Conservation (phyloP, 2,797 vertebrate species). For the Alcedo atthis region DNA sequence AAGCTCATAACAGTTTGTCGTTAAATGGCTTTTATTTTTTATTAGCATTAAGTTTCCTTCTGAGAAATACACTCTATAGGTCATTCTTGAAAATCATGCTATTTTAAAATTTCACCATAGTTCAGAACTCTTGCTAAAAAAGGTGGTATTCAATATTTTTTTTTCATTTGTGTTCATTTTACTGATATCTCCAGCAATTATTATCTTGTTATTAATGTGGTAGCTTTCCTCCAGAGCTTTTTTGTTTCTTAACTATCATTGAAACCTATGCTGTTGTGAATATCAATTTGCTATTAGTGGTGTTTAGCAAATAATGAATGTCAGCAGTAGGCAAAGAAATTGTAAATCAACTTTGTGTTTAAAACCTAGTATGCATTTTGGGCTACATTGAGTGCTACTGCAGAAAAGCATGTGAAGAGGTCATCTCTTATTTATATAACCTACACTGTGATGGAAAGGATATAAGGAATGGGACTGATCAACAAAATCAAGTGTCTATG, state of each 20-base stretch:
- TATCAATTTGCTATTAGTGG: not conserved
- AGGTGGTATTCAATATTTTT: not conserved
- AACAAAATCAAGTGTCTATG: not conserved
- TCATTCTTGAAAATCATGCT: not conserved
- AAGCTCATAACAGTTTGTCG: not conserved
- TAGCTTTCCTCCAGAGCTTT: not conserved
- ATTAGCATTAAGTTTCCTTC: not conserved
- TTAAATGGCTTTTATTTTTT: not conserved
- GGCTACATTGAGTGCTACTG: not conserved
- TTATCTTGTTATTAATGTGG: not conserved
- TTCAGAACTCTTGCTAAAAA: not conserved
- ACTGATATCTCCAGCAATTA: not conserved
- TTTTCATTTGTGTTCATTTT: not conserved
- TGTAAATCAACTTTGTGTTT: not conserved
- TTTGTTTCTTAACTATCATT: not conserved
- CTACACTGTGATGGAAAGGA: not conserved
- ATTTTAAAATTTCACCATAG: not conserved
- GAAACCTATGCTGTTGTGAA: not conserved
- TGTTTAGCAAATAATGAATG: conserved; percentile 3
- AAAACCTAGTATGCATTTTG: not conserved
- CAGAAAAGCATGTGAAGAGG: not conserved
- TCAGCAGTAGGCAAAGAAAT: not conserved
- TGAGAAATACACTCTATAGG: not conserved
- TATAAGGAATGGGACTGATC: not conserved
- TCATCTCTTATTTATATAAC: not conserved